Base-by-base conservation (phyloP, 2,888 invertebrate genomes). In the Melinaea menophilus region DNA sequence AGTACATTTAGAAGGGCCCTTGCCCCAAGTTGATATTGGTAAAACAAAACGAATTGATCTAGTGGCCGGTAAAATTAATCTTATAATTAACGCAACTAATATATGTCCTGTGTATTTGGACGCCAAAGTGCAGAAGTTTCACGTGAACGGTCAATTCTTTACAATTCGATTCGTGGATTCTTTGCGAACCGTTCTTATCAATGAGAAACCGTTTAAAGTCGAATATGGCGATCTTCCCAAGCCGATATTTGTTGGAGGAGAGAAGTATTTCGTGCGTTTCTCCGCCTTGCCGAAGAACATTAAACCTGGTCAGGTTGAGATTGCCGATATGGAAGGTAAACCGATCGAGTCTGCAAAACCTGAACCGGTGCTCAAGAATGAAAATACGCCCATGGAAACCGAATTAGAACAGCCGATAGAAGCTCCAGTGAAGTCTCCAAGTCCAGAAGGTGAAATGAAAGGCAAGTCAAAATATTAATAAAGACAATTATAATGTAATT, bases 21-120 rank as follows among this genome's bases (percentile, higher is more conserved):
- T 97, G 3, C 99, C 99, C 0, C 97, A 97, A 85, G 98, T 99
- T 0, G 96, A 96, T 80, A 97, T 99, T 66, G 96, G 98, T 0
- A 94, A 93, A 46, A 88, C 85, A 2, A 94, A 94, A 72, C 92
- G 97, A 37, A 94, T 93, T 12, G 98, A 98, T 81, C 88, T 98
- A 55, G 95, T 96, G 1, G 94, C 95, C 0, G 97, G 96, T 0
- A 95, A 95, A 86, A 95, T 97, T 64, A 95, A 95, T 79, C 90
- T 97, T 65, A 95, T 97, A 61, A 93, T 97, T 4, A 95, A 97
- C 81, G 97, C 96, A 0, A 93, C 93, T 61, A 93, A 93, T 60
- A 94, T 95, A 84, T 93, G 95, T 69, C 95, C 96, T 0, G 93
- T 97, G 1, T 97, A 95, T 81, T 86, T 97, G 56, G 97, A 97